These are phyloP conservation scores for Muscicapa striata DNA, from an alignment of 2,797 vertebrate species.

Conservation along the genomic window DNA sequence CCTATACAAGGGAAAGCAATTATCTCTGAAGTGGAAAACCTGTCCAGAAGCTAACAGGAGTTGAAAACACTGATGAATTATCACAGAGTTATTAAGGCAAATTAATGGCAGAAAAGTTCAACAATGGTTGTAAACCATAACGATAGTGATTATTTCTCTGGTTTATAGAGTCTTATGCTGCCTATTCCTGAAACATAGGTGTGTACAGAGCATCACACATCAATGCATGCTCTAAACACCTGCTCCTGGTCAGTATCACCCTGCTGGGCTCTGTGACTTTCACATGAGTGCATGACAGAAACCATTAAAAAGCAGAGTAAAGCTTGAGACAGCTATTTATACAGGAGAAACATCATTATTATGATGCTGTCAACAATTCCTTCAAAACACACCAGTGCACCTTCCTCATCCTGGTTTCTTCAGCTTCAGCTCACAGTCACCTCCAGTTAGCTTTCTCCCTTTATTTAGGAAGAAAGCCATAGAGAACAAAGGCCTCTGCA, in stretches of 20 bases:
- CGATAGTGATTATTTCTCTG: not conserved
- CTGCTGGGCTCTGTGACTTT: not conserved
- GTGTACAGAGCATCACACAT: not conserved
- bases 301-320: not conserved
- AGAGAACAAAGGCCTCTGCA: not conserved
- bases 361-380: not conserved
- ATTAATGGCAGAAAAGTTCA: not conserved
- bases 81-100: not conserved
- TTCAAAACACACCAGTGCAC: not conserved
- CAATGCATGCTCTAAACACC: not conserved
- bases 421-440: not conserved
- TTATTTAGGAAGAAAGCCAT: not conserved
- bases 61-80: not conserved
- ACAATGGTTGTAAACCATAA: not conserved
- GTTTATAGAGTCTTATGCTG: not conserved
- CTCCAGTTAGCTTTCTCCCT: not conserved
- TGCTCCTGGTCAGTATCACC: not conserved
- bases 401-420: not conserved
- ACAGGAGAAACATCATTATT: not conserved
- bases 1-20: not conserved
- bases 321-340: not conserved
- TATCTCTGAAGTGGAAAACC: slow-evolving; percentile 26
- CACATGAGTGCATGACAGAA: not conserved
- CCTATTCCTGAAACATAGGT: not conserved
- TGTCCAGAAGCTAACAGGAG: not conserved